These are phyloP conservation scores for Sarcophaga peregrina DNA, from an alignment of 1,140 invertebrate genomes.

Conservation along the genomic window DNA sequence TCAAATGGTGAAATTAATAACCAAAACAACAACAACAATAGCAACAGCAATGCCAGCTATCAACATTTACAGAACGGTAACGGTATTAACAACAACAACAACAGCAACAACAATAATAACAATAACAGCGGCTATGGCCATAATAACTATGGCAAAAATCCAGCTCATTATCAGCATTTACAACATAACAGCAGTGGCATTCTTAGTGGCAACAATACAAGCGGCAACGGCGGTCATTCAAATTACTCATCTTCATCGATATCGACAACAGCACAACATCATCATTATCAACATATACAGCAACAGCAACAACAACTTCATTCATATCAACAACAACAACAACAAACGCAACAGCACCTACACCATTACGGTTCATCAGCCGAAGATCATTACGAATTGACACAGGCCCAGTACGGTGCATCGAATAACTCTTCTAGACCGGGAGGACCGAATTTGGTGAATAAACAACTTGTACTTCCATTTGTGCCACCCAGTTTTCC, in stretches of 20 bases:
- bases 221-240: constrained; percentile 31
- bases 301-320: constrained; percentile 48
- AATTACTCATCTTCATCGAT: neutral
- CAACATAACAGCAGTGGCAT: constrained; percentile 50
- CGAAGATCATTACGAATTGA: constrained; percentile 62
- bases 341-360: constrained; percentile 37
- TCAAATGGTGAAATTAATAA: constrained; percentile 31
- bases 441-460: constrained; percentile 75
- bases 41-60: constrained; percentile 36
- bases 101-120: constrained; percentile 45
- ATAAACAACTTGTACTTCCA: constrained; percentile 84
- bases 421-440: constrained; percentile 49
- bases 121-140: constrained; percentile 21
- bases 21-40: constrained; percentile 35
- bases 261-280: constrained; percentile 45
- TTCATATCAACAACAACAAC: constrained; percentile 48
- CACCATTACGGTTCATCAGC: constrained; percentile 54
- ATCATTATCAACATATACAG: constrained; percentile 44
- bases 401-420: constrained; percentile 55
- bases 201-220: constrained; percentile 48
- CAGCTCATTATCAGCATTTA: constrained; percentile 44
- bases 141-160: constrained; percentile 41
- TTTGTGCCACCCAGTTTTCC: constrained; percentile 91
- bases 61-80: constrained; percentile 44
- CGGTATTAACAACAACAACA: constrained; percentile 44